Percentiles rank a stretch among this genome's conserved stretches.
Evolutionary conservation across 2,113 vertebrate species (phyloP).

Genomic region (Spheniscus mendiculus): DNA sequence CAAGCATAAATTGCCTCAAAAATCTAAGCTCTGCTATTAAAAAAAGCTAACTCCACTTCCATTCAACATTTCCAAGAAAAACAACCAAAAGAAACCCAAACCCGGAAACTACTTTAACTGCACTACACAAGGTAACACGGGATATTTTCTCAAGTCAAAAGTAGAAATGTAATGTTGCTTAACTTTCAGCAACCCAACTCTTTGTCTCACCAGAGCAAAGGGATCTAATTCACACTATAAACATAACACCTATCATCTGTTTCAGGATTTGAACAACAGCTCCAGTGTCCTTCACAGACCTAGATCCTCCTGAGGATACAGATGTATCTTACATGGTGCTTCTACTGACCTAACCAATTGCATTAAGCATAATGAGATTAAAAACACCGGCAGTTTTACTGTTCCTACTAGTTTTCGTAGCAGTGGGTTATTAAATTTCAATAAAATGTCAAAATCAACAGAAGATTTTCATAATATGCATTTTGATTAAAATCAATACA

Average conservation of each 20-base stretch:
- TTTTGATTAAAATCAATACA: neutral
- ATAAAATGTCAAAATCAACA: neutral
- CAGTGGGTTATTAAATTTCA: neutral
- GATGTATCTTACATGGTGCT: accelerated
- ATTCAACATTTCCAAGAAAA: neutral
- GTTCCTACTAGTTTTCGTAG: neutral
- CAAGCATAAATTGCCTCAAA: neutral
- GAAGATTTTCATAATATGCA: neutral
- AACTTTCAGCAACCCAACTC: neutral
- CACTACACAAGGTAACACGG: neutral
- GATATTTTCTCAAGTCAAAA: neutral
- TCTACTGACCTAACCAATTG: neutral
- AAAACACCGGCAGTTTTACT: neutral
- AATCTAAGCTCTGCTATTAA: neutral
- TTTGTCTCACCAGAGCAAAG: neutral
- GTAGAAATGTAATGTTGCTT: neutral
- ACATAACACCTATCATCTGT: neutral
- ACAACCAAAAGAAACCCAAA: neutral
- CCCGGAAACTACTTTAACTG: neutral
- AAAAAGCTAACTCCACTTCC: neutral
- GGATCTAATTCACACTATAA: neutral
- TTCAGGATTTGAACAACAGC: neutral
- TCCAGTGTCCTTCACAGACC: neutral
- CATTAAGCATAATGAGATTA: neutral
- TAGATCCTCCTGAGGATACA: neutral